Conservation (phyloP, 2,113 vertebrate species). For the Eudorcas thomsonii region DNA sequence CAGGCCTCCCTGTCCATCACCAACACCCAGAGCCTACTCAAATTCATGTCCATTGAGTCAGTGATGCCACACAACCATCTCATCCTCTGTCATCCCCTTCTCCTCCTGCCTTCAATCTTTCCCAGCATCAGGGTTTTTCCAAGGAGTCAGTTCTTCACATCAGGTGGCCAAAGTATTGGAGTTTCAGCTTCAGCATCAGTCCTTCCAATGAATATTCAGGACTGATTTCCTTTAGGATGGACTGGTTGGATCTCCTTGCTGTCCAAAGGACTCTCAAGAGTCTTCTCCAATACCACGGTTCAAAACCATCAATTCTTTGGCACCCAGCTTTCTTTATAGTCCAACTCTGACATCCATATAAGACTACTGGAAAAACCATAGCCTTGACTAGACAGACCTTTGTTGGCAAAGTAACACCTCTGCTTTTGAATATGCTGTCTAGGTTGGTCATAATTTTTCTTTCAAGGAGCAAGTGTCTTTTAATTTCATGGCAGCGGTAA, state of each 20-base stretch:
- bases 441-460: not conserved
- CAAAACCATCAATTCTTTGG: not conserved
- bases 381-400: not conserved
- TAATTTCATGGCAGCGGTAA: not conserved
- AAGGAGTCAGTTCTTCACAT: not conserved
- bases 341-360: not conserved
- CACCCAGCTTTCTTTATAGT: not conserved
- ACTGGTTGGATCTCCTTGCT: not conserved
- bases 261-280: not conserved
- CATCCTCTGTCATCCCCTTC: not conserved
- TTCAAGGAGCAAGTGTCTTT: not conserved
- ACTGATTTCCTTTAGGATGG: not conserved
- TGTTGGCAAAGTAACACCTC: not conserved
- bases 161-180: not conserved
- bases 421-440: not conserved
- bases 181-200: not conserved
- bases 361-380: not conserved
- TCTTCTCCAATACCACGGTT: not conserved
- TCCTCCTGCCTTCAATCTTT: not conserved
- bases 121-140: not conserved
- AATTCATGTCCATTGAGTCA: not conserved
- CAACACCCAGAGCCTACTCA: not conserved
- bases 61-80: not conserved
- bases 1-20: not conserved
- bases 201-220: not conserved